Conservation (phyloP, 2,888 invertebrate genomes). For the Heliconius cydno region DNA sequence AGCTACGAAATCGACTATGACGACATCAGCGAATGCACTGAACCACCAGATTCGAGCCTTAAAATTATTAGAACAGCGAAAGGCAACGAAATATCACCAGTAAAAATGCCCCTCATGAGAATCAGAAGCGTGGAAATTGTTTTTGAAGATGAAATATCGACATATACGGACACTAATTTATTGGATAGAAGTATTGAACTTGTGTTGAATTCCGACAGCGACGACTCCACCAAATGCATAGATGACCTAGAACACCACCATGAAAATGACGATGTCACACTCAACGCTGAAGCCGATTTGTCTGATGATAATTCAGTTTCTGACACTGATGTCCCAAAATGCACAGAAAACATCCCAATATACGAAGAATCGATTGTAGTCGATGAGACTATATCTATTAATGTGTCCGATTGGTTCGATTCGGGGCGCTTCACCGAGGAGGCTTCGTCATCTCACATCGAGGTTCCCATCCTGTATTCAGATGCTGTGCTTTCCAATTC, state of each 20-base stretch:
- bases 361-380: conserved; percentile 55
- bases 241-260: conserved; percentile 71
- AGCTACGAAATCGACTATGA: conserved; percentile 80
- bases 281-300: conserved; percentile 72
- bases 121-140: conserved; percentile 79
- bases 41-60: conserved; percentile 60
- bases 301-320: conserved; percentile 72
- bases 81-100: conserved; percentile 74
- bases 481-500: conserved; percentile 75
- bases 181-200: conserved; percentile 71
- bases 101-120: conserved; percentile 77
- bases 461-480: conserved; percentile 61
- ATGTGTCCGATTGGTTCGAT: conserved; percentile 70
- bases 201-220: conserved; percentile 66
- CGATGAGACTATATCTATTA: conserved; percentile 66
- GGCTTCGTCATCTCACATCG: conserved; percentile 69
- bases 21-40: conserved; percentile 74
- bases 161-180: conserved; percentile 70
- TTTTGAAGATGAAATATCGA: conserved; percentile 78
- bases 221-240: conserved; percentile 77
- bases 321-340: conserved; percentile 41
- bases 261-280: conserved; percentile 68
- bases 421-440: conserved; percentile 77
- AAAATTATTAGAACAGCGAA: conserved; percentile 67
- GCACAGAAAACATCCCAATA: conserved; percentile 48